Percentiles rank a stretch among this genome's conserved stretches.
Conservation (phyloP, 2,113 vertebrate genomes). For the Tetrax tetrax region DNA sequence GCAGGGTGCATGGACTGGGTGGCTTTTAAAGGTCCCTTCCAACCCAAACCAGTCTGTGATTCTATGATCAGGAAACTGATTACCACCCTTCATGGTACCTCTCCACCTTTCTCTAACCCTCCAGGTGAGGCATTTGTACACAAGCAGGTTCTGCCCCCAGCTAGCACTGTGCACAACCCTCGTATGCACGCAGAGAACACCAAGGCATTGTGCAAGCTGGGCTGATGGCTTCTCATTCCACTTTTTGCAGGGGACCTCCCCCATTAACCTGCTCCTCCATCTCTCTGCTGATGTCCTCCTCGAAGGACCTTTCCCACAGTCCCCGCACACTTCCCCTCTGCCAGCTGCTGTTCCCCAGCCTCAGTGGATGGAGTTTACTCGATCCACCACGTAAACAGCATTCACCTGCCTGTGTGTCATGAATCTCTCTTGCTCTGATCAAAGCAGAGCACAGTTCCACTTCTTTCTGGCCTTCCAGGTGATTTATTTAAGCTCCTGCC, state of each 20-base stretch:
- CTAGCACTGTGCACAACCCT: neutral
- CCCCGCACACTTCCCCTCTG: fast-evolving
- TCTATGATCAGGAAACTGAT: no score
- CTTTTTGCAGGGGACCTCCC: neutral
- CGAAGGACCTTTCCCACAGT: neutral
- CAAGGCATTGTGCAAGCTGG: neutral
- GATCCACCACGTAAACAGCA: fast-evolving
- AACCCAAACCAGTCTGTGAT: no score
- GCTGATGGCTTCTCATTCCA: neutral
- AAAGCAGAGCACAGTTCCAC: neutral
- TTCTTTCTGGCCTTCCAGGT: neutral
- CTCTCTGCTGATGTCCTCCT: neutral
- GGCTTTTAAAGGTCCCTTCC: no score
- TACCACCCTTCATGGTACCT: no score
- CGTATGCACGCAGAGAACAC: neutral
- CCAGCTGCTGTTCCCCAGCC: neutral
- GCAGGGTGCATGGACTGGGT: no score
- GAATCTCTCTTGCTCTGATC: neutral
- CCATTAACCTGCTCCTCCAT: neutral
- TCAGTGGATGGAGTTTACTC: neutral
- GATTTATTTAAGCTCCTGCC: neutral
- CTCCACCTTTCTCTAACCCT: neutral
- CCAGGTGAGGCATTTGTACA: no score
- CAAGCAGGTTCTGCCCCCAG: neutral
- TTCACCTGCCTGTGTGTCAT: fast-evolving